Base-by-base conservation (phyloP, 2,888 invertebrate species). In the Hypolimnas misippus region DNA sequence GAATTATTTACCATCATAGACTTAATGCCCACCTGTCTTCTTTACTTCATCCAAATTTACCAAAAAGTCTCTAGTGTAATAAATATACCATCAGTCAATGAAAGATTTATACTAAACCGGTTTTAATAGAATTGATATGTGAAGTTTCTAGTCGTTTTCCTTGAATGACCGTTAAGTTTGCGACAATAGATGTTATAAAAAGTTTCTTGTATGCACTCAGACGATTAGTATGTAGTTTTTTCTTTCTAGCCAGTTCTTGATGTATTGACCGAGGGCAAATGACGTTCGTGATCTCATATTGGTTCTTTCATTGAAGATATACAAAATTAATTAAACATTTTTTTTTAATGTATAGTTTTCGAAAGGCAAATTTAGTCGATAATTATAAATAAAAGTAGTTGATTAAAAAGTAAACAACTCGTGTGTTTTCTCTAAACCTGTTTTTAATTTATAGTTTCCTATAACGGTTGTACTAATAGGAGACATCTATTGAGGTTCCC, bases 401-500 rank as follows among this genome's bases (percentile, higher is more conserved):
- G 6, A 16, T 29, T 8, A 14, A 29, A 49, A 29, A 29, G 14
- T 49, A 29, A 49, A 49, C 14, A 49, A 14, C 21, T 49, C 29
- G n/a, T 16, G 5, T 8, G 3, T 0, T 49, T 49, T 46, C 29
- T 14, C 19, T 49, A 29, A 25, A 49, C 49, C 29, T 49, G 49
- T 29, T 49, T 21, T 25, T 29, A 49, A 49, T 49, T 49, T 49
- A 49, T 29, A n/a, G 14, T 49, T 49, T 49, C 49, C 49, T 49
- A 14, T 49, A 49, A 49, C 49, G 25, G 49, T 29, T 29, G 3
- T 8, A 25, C 14, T 29, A 25, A 49, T 14, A 49, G n/a, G n/a
- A n/a, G 5, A 46, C 4, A 12, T 21, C 19, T 10, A 21, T 21
- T 46, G 19, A 12, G 19, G 21, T 46, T 21, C 44, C 21, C 44